Evolutionary conservation across 2,797 vertebrate species (phyloP).

Genomic region (Siniperca scherzeri): DNA sequence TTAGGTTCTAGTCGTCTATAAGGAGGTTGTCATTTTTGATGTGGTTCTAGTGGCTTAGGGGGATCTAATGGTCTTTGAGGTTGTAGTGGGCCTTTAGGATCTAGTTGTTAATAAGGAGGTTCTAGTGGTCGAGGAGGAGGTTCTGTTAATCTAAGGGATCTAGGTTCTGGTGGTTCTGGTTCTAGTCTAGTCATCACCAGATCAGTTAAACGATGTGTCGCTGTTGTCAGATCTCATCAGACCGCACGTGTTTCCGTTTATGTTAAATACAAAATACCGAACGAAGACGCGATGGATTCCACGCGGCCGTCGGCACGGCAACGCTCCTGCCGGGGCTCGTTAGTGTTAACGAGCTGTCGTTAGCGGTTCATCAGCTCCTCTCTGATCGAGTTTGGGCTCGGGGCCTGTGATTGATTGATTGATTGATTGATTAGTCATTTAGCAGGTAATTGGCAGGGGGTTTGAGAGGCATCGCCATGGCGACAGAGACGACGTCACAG

Average conservation of each 20-base stretch:
- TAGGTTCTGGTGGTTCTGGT: too few relatives aligned
- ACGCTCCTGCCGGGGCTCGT: background rate
- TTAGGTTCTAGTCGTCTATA: background rate
- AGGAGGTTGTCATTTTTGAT: too few relatives aligned
- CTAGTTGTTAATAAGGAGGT: background rate
- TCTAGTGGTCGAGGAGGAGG: background rate
- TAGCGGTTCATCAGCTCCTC: background rate
- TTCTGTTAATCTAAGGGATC: too few relatives aligned
- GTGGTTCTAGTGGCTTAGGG: background rate
- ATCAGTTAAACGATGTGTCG: too few relatives aligned
- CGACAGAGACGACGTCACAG: background rate
- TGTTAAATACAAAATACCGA: too few relatives aligned
- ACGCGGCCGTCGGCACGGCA: too few relatives aligned
- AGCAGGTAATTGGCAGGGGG: background rate
- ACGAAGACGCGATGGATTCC: too few relatives aligned
- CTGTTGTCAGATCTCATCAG: too few relatives aligned
- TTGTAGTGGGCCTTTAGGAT: background rate
- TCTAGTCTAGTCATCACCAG: too few relatives aligned
- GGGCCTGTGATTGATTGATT: slow-evolving; percentile 19
- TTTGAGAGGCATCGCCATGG: background rate
- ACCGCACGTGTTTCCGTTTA: too few relatives aligned
- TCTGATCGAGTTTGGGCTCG: background rate
- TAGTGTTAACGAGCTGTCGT: background rate
- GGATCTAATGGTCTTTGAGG: background rate
- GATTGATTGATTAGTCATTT: slow-evolving; percentile 15